phyloP scores from a whole-genome alignment of 2,888 invertebrate genomes.

The Rhamphomyia laevipes region DNA sequence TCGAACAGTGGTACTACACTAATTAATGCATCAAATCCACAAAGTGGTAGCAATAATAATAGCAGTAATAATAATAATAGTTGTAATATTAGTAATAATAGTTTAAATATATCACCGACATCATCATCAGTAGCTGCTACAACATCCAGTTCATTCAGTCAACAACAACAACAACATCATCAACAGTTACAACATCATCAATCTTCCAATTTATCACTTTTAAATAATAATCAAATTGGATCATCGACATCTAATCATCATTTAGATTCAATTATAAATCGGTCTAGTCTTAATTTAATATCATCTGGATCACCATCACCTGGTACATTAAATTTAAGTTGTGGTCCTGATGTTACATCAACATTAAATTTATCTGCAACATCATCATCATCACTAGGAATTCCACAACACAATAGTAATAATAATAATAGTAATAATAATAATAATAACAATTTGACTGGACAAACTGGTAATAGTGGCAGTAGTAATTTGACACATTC shows the following conservation, averaged over 20 bases:
- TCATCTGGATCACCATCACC: not conserved
- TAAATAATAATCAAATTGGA: constrained; percentile 5
- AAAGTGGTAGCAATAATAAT: constrained; percentile 6
- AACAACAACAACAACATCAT: constrained; percentile 13
- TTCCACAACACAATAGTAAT: not conserved
- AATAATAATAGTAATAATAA: too few species aligned
- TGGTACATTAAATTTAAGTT: not conserved
- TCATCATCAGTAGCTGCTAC: constrained; percentile 16
- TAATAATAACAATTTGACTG: too few species aligned
- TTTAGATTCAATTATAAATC: constrained; percentile 15
- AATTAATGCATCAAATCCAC: not conserved
- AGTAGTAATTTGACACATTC: constrained; percentile 12
- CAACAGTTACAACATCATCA: constrained; percentile 10
- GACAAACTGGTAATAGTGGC: not conserved
- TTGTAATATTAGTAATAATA: constrained; percentile 4
- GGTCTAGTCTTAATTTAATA: not conserved
- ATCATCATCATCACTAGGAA: constrained; percentile 8
- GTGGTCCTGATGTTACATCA: constrained; percentile 10
- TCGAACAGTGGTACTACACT: not conserved
- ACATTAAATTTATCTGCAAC: constrained; percentile 12
- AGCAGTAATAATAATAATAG: constrained; percentile 13
- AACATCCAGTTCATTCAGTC: constrained; percentile 12
- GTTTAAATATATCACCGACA: constrained; percentile 14
- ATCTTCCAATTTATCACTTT: not conserved
- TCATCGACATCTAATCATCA: constrained; percentile 11